Evolutionary conservation across 2,888 invertebrate species (phyloP).

Genomic region (Coleophora flavipennella): DNA sequence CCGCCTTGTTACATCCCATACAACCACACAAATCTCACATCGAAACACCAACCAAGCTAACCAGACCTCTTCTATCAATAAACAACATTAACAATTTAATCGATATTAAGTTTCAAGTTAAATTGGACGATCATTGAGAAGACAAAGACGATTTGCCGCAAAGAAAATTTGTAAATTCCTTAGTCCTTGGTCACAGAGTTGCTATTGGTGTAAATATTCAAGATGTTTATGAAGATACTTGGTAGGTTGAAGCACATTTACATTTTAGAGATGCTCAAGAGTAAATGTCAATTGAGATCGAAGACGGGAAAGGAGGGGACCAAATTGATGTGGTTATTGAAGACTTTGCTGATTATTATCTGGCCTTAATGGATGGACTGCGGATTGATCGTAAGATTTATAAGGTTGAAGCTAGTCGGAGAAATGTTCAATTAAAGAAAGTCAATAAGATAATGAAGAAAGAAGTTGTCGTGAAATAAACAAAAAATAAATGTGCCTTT

Average conservation of each 20-base stretch:
- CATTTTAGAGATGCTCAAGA: slow-evolving; percentile 63
- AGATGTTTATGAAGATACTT: slow-evolving; percentile 28
- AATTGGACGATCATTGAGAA: slow-evolving; percentile 36
- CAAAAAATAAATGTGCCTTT: too few relatives aligned
- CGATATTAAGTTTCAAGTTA: slow-evolving; percentile 54
- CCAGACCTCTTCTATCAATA: slow-evolving; percentile 54
- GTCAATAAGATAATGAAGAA: too few relatives aligned
- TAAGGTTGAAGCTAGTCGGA: not conserved
- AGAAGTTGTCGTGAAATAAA: too few relatives aligned
- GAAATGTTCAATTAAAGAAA: too few relatives aligned
- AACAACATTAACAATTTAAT: slow-evolving; percentile 57
- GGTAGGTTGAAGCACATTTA: slow-evolving; percentile 65
- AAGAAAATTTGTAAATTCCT: slow-evolving; percentile 21
- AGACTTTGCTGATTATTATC: slow-evolving; percentile 3
- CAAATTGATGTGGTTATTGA: slow-evolving; percentile 66
- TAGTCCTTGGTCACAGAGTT: slow-evolving; percentile 27
- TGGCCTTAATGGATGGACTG: slow-evolving; percentile 1
- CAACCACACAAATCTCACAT: slow-evolving; percentile 49
- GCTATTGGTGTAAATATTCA: slow-evolving; percentile 19
- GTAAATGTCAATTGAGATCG: slow-evolving; percentile 70
- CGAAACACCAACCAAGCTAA: slow-evolving; percentile 34
- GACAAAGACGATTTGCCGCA: slow-evolving; percentile 26
- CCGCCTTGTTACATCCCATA: slow-evolving; percentile 65
- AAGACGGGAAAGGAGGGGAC: slow-evolving; percentile 49
- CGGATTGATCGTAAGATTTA: not conserved